These are phyloP conservation scores for Cyanoliseus patagonus DNA, from an alignment of 2,113 vertebrate species.

Conservation along the genomic window DNA sequence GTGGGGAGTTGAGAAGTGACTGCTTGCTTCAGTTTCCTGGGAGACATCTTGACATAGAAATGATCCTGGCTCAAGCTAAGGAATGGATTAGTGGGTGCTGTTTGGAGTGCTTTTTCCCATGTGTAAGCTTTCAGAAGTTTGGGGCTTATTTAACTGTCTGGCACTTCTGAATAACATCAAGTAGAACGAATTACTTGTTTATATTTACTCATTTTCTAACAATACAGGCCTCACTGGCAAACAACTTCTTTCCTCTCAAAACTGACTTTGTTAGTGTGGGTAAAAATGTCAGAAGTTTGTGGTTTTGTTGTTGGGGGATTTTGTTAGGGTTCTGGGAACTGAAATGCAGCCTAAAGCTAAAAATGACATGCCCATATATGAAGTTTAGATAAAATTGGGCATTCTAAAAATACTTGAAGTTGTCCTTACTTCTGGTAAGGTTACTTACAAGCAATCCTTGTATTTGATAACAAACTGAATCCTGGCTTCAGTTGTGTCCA, in stretches of 20 bases:
- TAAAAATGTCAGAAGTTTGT: not conserved
- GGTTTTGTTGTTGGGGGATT: not conserved
- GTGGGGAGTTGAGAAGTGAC: not conserved
- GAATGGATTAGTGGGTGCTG: not conserved
- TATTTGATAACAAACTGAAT: not conserved
- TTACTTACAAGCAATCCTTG: not conserved
- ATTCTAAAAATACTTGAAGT: conserved; percentile 27
- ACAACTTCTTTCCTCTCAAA: not conserved
- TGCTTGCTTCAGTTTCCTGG: not conserved
- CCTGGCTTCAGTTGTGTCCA: not conserved
- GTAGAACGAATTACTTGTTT: conserved; percentile 26
- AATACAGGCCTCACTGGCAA: not conserved
- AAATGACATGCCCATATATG: not conserved
- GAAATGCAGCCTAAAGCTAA: not conserved
- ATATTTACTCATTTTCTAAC: conserved; percentile 22
- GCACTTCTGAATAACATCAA: not conserved
- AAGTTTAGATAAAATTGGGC: not conserved
- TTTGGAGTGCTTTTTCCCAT: not conserved
- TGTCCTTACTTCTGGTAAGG: not conserved
- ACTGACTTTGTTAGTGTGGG: not conserved
- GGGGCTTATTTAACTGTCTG: not conserved
- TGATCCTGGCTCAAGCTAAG: not conserved
- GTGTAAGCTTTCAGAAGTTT: not conserved
- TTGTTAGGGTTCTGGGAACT: conserved; percentile 2
- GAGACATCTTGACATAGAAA: not conserved